These are phyloP conservation scores for Meloidogyne exigua DNA, from an alignment of 1,140 invertebrate genomes.

Conservation along the genomic window DNA sequence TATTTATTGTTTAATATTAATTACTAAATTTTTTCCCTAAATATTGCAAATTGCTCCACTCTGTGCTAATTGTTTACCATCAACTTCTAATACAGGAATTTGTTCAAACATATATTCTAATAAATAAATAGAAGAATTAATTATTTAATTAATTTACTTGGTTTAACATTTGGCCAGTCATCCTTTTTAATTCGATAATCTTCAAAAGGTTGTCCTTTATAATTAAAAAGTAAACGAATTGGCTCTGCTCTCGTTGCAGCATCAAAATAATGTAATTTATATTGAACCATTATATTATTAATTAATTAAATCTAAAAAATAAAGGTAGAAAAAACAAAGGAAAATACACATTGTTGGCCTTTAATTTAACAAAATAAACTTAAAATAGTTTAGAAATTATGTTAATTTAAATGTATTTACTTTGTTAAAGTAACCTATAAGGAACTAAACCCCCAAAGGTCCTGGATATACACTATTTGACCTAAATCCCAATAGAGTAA, in stretches of 20 bases:
- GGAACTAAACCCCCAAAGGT: too few species aligned
- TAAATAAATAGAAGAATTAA: neutral
- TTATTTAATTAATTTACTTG: constrained; percentile 22
- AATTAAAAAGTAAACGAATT: constrained; percentile 30
- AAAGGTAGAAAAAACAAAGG: too few species aligned
- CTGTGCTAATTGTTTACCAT: constrained; percentile 56
- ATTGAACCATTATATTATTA: constrained; percentile 32
- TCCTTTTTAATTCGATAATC: constrained; percentile 28
- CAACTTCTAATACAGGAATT: constrained; percentile 60
- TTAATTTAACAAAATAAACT: too few species aligned
- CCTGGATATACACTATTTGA: too few species aligned
- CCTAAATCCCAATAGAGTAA: too few species aligned
- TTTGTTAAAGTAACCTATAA: too few species aligned
- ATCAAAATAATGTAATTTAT: constrained; percentile 38
- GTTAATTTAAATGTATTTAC: too few species aligned
- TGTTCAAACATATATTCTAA: constrained; percentile 52
- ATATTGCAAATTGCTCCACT: constrained; percentile 53
- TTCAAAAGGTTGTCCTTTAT: constrained; percentile 36
- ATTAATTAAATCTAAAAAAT: too few species aligned
- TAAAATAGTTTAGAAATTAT: too few species aligned
- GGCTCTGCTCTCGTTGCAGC: constrained; percentile 19
- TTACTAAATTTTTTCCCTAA: constrained; percentile 55
- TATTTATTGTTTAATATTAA: too few species aligned
- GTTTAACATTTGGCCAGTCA: constrained; percentile 29
- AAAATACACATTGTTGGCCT: too few species aligned